Evolutionary conservation across 2,797 vertebrate genomes (phyloP).

Genomic region (Danio aesculapii): DNA sequence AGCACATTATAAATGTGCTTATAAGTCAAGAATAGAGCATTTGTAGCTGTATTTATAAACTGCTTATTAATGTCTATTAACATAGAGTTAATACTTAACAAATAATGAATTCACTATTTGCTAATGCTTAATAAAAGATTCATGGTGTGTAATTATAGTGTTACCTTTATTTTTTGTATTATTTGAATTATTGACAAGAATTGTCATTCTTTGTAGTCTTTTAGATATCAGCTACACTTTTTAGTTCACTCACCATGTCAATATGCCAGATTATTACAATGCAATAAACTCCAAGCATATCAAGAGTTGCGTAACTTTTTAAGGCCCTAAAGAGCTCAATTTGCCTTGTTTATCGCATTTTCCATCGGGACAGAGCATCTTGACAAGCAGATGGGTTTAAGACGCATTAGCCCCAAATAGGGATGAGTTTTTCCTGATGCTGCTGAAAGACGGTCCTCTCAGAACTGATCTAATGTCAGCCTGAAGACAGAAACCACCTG

Average conservation of each 20-base stretch:
- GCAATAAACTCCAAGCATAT: neutral
- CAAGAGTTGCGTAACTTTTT: slow-evolving; percentile 4
- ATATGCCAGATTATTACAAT: neutral
- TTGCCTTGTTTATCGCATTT: neutral
- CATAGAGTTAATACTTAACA: no score
- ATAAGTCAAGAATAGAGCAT: no score
- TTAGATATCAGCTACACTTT: neutral
- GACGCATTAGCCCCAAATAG: slow-evolving; percentile 35
- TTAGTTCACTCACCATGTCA: neutral
- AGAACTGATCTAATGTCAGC: slow-evolving; percentile 33
- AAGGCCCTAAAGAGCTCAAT: slow-evolving; percentile 5
- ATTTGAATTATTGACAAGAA: no score
- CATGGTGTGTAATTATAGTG: no score
- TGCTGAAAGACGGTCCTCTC: slow-evolving; percentile 1
- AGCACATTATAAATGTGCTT: no score
- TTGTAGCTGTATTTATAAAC: no score
- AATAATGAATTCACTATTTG: no score
- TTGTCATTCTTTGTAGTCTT: no score
- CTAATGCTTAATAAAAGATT: no score
- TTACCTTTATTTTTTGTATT: no score
- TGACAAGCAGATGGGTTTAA: slow-evolving; percentile 49
- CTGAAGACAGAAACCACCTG: slow-evolving; percentile 44
- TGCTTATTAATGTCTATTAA: no score
- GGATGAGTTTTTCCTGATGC: slow-evolving; percentile 38
- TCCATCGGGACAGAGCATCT: slow-evolving; percentile 17